A percentile compares a stretch with the other conserved stretches of the same genome.
Evolutionary conservation across 2,797 vertebrate genomes (phyloP).

Genomic region (Neopelma chrysocephalum): DNA sequence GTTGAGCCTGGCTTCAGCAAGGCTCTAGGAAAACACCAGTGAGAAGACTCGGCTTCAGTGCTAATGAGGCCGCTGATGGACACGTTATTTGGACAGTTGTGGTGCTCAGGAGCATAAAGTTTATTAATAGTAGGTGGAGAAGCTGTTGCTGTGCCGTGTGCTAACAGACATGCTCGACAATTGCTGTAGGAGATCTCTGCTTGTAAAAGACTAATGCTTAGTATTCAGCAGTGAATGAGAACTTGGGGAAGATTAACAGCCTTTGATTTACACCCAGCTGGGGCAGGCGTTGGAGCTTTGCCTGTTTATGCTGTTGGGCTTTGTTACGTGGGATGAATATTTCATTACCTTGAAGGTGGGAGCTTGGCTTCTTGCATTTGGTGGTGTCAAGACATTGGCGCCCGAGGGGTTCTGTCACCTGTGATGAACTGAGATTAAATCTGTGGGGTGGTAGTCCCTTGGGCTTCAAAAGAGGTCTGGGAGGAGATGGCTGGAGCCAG

Average conservation of each 20-base stretch:
- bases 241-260: constrained; percentile 46
- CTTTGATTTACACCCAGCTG: constrained; percentile 49
- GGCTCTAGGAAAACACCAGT: neutral
- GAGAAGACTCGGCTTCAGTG: neutral
- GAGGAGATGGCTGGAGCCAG: neutral
- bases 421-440: neutral
- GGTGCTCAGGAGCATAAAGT: neutral
- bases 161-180: neutral
- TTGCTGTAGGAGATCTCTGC: neutral
- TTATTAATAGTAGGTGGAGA: constrained; percentile 56
- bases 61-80: constrained; percentile 9
- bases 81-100: constrained; percentile 13
- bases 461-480: neutral
- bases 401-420: neutral
- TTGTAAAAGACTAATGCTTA: neutral
- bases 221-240: neutral
- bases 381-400: accelerated
- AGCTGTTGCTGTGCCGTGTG: constrained; percentile 13
- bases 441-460: neutral
- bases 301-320: constrained; percentile 27
- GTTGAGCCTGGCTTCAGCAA: neutral
- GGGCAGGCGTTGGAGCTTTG: neutral
- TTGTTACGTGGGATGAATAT: constrained; percentile 14
- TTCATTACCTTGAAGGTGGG: neutral
- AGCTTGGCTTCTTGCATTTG: neutral